These are phyloP conservation scores for Imbricaverruca yamaguchii DNA, from an alignment of 2,888 invertebrate species.

Conservation along the genomic window DNA sequence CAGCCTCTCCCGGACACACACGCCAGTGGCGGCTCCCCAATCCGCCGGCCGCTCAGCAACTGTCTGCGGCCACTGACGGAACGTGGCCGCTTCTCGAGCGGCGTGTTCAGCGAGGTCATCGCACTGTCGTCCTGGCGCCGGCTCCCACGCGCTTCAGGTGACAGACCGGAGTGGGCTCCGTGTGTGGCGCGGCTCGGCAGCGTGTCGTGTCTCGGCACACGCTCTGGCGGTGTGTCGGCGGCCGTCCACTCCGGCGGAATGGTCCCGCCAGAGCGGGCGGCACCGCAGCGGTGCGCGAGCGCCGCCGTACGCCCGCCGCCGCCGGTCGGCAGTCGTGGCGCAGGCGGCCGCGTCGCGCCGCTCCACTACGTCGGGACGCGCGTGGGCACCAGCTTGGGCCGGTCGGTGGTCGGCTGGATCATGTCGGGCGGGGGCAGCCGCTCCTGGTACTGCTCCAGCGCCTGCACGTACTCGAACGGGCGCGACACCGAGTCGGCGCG, in stretches of 20 bases:
- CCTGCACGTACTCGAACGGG: constrained; percentile 14
- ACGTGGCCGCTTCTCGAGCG: no score
- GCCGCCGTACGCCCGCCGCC: background rate
- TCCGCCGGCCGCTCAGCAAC: background rate
- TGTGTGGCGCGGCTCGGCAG: background rate
- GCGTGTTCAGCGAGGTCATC: no score
- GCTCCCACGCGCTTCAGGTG: background rate
- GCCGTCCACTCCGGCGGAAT: background rate
- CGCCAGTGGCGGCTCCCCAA: constrained; percentile 51
- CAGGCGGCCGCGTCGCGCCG: background rate
- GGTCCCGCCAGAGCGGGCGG: background rate
- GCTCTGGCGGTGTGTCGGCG: background rate
- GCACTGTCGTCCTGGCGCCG: background rate
- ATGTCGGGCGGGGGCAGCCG: background rate
- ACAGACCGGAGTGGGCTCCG: background rate
- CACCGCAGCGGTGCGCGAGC: background rate
- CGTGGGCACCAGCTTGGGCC: background rate
- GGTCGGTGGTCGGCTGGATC: background rate
- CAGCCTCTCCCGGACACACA: constrained; percentile 77
- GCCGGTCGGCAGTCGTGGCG: no score
- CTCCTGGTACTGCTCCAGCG: background rate
- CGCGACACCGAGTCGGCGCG: background rate
- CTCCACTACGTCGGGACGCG: background rate
- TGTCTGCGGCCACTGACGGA: background rate
- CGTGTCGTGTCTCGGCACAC: background rate